These are phyloP conservation scores for Catostylus mosaicus DNA, from an alignment of 30 jellyfish, hydroid and myxozoan species.

Conservation along the genomic window DNA sequence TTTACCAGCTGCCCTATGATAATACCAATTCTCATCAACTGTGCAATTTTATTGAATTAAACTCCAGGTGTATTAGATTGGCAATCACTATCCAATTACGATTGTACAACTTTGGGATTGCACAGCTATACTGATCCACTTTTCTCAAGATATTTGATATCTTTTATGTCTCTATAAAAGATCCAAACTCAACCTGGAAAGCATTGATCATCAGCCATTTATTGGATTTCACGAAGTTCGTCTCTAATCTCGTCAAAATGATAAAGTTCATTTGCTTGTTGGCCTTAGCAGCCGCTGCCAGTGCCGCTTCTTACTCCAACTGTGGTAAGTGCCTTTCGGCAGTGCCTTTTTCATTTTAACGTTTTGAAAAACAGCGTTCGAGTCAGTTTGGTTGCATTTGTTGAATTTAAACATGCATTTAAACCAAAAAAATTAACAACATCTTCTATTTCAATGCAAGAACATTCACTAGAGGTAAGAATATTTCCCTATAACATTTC, in stretches of 20 bases:
- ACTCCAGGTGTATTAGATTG: neutral
- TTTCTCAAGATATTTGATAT: neutral
- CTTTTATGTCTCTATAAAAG: neutral
- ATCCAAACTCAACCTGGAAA: neutral
- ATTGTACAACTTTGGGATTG: neutral
- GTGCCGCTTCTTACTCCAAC: constrained; percentile 44
- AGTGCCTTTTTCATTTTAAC: too few relatives aligned
- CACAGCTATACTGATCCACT: neutral
- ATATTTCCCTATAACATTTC: too few relatives aligned
- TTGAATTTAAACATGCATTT: too few relatives aligned
- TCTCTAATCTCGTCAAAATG: constrained; percentile 15
- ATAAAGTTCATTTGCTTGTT: constrained; percentile 29
- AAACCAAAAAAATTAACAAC: too few relatives aligned
- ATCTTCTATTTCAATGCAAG: too few relatives aligned
- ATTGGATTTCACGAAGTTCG: neutral
- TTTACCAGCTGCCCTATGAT: constrained; percentile 1
- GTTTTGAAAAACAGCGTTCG: too few relatives aligned
- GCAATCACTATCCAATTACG: neutral
- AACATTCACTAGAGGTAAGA: too few relatives aligned
- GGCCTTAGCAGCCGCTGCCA: constrained; percentile 44
- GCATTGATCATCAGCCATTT: neutral
- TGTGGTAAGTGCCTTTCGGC: constrained; percentile 54
- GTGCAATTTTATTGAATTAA: neutral
- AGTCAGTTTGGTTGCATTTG: too few relatives aligned
- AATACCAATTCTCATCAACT: too few relatives aligned